phyloP scores from a whole-genome alignment of 2,113 vertebrate species.

The Rhodinocichla rosea region DNA sequence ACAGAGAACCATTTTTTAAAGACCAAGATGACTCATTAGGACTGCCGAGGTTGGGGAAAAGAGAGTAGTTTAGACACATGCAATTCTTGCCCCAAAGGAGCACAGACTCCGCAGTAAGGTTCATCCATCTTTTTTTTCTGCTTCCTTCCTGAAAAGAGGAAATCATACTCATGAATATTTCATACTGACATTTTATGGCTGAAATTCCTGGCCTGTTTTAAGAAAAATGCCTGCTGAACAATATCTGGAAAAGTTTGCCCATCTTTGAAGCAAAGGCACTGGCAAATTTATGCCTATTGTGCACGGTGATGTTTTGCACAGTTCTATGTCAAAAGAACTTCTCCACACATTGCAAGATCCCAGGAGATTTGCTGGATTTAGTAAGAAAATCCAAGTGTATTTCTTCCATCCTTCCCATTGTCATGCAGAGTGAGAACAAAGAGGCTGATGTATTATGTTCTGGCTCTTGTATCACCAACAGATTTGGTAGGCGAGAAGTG shows the following conservation, averaged over 20 bases:
- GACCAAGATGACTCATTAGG: not conserved
- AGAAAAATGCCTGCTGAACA: slow-evolving; percentile 31
- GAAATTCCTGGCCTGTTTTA: not conserved
- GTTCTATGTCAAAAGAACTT: slow-evolving; percentile 6
- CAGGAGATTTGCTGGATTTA: slow-evolving; percentile 10
- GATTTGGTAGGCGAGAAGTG: not conserved
- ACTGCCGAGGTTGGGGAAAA: not conserved
- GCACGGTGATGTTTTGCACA: slow-evolving; percentile 12
- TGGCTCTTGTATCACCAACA: not conserved
- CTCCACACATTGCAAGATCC: not conserved
- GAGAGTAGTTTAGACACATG: not conserved
- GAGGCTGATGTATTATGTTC: not conserved
- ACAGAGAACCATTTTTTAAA: not conserved
- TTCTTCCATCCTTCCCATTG: not conserved
- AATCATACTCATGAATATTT: not conserved
- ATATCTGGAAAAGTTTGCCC: slow-evolving; percentile 20
- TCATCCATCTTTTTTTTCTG: not conserved
- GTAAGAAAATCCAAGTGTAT: slow-evolving; percentile 6
- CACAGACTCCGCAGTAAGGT: not conserved
- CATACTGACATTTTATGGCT: not conserved
- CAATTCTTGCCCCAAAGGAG: not conserved
- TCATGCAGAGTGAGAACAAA: slow-evolving; percentile 6
- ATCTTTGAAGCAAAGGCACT: slow-evolving; percentile 17
- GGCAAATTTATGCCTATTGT: slow-evolving; percentile 22
- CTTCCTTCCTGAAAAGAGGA: not conserved